These are phyloP conservation scores for Buphagus erythrorhynchus DNA, from an alignment of 2,797 vertebrate species.

Conservation along the genomic window DNA sequence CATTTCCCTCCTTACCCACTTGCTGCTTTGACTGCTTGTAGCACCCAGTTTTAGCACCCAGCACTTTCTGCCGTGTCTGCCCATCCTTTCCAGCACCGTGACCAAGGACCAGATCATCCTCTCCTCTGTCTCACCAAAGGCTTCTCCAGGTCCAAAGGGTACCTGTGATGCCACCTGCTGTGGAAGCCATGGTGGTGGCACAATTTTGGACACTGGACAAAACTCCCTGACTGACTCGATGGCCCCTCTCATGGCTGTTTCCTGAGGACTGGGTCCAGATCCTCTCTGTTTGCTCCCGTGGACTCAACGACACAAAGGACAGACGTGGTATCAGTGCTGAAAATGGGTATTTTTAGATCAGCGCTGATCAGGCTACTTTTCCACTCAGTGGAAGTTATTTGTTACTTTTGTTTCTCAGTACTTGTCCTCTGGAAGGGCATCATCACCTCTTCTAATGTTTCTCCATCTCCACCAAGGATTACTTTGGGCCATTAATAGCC, in stretches of 20 bases:
- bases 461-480: constrained; percentile 19
- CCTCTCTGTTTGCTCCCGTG: background rate
- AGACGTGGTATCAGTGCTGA: background rate
- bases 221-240: background rate
- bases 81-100: background rate
- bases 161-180: background rate
- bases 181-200: background rate
- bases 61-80: background rate
- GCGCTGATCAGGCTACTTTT: constrained; percentile 28
- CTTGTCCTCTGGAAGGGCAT: constrained; percentile 5
- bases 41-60: background rate
- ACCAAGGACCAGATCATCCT: background rate
- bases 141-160: background rate
- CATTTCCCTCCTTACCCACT: background rate
- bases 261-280: background rate
- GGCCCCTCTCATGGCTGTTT: background rate
- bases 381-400: constrained; percentile 14
- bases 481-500: constrained; percentile 58
- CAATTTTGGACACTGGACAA: background rate
- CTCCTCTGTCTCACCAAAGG: background rate
- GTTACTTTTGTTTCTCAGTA: constrained; percentile 24
- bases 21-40: fast-evolving
- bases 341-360: constrained; percentile 18
- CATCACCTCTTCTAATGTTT: constrained; percentile 51
- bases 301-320: background rate